Evolutionary conservation across 2,797 vertebrate species (phyloP).

Genomic region (Phalloptychus januarius): DNA sequence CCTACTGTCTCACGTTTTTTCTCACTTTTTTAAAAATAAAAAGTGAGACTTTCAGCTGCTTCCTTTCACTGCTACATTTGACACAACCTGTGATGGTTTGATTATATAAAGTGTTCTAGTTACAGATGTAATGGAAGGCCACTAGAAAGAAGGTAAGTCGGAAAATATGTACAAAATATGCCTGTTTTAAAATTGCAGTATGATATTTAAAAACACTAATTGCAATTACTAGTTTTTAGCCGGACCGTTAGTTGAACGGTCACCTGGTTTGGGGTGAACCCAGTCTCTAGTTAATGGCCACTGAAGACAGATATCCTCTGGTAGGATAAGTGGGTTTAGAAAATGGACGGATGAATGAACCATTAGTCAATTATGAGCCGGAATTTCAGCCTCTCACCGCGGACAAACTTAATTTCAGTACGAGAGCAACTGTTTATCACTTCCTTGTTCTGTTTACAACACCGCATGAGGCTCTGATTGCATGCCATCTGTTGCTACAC

Average conservation of each 20-base stretch:
- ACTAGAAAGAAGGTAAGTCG: background rate
- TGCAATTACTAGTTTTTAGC: background rate
- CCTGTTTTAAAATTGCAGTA: background rate
- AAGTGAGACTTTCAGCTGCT: background rate
- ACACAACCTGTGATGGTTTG: background rate
- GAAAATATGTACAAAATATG: background rate
- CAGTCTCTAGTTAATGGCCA: background rate
- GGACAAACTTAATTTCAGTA: slow-evolving; percentile 58
- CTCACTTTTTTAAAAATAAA: background rate
- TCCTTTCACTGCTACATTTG: background rate
- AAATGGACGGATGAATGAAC: background rate
- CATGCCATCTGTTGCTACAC: slow-evolving; percentile 52
- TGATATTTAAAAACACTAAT: background rate
- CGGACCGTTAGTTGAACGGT: background rate
- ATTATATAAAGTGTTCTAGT: background rate
- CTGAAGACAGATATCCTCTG: background rate
- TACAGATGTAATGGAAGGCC: background rate
- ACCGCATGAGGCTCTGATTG: slow-evolving; percentile 47
- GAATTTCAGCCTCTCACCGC: background rate
- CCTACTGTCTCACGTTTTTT: no score
- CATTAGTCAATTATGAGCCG: background rate
- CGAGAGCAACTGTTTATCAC: slow-evolving; percentile 32
- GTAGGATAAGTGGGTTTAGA: background rate
- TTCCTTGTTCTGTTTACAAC: slow-evolving; percentile 43
- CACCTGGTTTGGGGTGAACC: background rate